These are phyloP conservation scores for Quadriops clusia DNA, from an alignment of 2,888 invertebrate genomes.

Conservation along the genomic window DNA sequence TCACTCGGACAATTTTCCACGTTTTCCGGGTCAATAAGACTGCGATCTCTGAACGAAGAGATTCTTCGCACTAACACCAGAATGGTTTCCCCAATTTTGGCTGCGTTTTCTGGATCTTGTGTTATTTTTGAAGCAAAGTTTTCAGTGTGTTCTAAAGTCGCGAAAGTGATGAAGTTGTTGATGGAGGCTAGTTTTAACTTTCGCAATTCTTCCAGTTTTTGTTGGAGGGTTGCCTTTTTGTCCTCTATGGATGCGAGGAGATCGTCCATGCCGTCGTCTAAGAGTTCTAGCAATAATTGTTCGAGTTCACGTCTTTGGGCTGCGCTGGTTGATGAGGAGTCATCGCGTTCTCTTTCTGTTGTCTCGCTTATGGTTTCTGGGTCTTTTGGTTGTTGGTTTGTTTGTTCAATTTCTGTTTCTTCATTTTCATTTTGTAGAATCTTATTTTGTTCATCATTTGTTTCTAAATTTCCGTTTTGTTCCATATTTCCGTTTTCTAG, in stretches of 20 bases:
- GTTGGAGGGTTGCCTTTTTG: slow-evolving; percentile 29
- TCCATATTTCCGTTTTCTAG: no score
- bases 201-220: slow-evolving; percentile 32
- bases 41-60: slow-evolving; percentile 31
- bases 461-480: no score
- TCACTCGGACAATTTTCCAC: slow-evolving; percentile 26
- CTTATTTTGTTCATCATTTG: neutral
- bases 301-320: slow-evolving; percentile 22
- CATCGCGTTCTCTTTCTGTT: slow-evolving; percentile 4
- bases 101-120: slow-evolving; percentile 27
- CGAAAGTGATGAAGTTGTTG: slow-evolving; percentile 30
- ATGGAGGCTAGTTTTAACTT: slow-evolving; percentile 27
- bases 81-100: slow-evolving; percentile 33
- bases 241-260: slow-evolving; percentile 30
- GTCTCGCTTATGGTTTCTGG: neutral
- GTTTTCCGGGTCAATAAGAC: slow-evolving; percentile 32
- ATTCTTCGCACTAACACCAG: slow-evolving; percentile 32
- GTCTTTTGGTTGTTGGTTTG: neutral
- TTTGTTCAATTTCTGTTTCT: slow-evolving; percentile 9
- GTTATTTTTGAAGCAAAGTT: slow-evolving; percentile 30
- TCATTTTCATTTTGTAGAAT: slow-evolving; percentile 5
- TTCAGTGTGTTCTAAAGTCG: slow-evolving; percentile 28
- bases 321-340: slow-evolving; percentile 10
- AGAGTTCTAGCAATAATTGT: slow-evolving; percentile 23
- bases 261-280: slow-evolving; percentile 33